phyloP scores from a whole-genome alignment of 64 coral and sea anemone genomes.

The Pachyseris speciosa region DNA sequence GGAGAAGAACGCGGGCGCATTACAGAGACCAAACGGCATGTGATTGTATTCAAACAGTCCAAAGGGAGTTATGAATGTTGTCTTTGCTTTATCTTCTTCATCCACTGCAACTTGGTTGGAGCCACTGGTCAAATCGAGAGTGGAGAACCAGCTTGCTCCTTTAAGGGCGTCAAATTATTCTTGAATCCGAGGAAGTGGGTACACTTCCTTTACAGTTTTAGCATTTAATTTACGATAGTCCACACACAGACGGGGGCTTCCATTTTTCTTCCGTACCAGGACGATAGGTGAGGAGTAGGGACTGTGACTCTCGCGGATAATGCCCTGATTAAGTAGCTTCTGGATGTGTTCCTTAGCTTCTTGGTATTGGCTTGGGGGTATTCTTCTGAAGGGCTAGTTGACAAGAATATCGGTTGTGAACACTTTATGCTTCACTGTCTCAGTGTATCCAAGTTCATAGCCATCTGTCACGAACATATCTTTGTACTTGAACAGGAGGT shows the following conservation, averaged over 20 bases:
- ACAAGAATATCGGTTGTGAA: constrained; percentile 32
- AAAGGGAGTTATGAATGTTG: constrained; percentile 38
- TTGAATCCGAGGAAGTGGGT: constrained; percentile 53
- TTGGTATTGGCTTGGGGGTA: constrained; percentile 25
- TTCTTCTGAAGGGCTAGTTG: not conserved
- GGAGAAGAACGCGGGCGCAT: constrained; percentile 44
- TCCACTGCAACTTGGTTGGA: constrained; percentile 37
- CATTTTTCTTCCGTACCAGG: constrained; percentile 46
- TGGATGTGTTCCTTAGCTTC: constrained; percentile 59
- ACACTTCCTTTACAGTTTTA: constrained; percentile 44
- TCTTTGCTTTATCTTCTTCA: constrained; percentile 41
- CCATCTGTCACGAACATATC: constrained; percentile 26
- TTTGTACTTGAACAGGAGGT: not conserved
- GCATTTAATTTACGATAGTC: constrained; percentile 28
- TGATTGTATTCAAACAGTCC: constrained; percentile 55
- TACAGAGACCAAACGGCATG: constrained; percentile 49
- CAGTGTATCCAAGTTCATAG: constrained; percentile 59
- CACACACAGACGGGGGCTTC: constrained; percentile 21
- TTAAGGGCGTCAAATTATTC: constrained; percentile 26
- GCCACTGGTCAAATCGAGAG: constrained; percentile 21
- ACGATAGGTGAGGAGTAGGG: constrained; percentile 52
- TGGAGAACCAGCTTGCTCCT: constrained; percentile 24
- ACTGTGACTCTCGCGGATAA: constrained; percentile 54
- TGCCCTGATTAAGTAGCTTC: constrained; percentile 12
- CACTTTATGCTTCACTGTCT: constrained; percentile 49